Percentiles rank a stretch among this genome's conserved stretches.
Evolutionary conservation across 2,888 invertebrate species (phyloP).

Genomic region (Diloba caeruleocephala): DNA sequence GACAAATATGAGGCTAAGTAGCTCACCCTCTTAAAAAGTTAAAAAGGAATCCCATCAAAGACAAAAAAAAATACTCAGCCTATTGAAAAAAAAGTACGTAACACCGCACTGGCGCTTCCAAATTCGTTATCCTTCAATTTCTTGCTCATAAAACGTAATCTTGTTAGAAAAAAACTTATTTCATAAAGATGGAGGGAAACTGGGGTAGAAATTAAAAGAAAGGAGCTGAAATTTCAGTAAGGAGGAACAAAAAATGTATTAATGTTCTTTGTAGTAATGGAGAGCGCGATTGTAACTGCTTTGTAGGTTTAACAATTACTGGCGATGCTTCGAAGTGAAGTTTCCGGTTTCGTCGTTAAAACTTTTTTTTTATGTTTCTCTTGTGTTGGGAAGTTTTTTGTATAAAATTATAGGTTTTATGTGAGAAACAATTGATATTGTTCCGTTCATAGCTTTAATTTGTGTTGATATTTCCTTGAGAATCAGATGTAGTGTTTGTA

Average conservation of each 20-base stretch:
- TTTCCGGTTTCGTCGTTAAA: constrained; percentile 49
- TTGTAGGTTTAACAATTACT: constrained; percentile 75
- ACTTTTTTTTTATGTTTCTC: constrained; percentile 50
- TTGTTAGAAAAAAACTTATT: constrained; percentile 86
- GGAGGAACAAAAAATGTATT: constrained; percentile 60
- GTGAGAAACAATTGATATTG: constrained; percentile 23
- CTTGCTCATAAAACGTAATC: constrained; percentile 84
- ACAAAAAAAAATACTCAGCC: constrained; percentile 53
- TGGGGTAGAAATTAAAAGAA: constrained; percentile 78
- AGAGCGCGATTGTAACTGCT: constrained; percentile 71
- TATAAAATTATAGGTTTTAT: constrained; percentile 34
- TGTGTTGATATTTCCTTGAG: neutral
- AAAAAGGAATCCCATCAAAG: constrained; percentile 58
- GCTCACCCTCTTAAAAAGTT: constrained; percentile 68
- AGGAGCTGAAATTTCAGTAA: constrained; percentile 59
- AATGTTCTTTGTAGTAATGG: constrained; percentile 78
- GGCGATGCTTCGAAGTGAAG: constrained; percentile 30
- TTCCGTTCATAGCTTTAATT: constrained; percentile 18
- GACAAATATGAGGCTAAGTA: constrained; percentile 67
- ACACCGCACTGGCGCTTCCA: constrained; percentile 62
- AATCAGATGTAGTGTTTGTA: neutral
- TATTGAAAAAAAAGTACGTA: constrained; percentile 41
- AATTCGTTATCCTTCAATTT: constrained; percentile 86
- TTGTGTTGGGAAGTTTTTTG: constrained; percentile 10
- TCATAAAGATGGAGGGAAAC: constrained; percentile 76